phyloP scores from a whole-genome alignment of 2,797 vertebrate species.

The Tenualosa thibaudeaui region DNA sequence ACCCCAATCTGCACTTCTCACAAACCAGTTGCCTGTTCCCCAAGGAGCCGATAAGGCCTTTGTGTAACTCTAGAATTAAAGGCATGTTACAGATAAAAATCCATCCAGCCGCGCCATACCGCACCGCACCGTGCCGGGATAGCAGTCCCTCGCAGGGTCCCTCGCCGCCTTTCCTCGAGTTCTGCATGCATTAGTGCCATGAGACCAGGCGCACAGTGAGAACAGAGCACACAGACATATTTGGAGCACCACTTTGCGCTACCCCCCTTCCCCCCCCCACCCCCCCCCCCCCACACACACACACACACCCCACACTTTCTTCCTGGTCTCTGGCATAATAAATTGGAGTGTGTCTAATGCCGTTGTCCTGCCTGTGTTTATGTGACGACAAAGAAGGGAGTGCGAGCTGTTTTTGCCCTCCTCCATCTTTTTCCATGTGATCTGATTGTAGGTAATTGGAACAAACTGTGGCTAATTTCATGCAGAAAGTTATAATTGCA shows the following conservation, averaged over 20 bases:
- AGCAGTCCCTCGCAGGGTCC: background rate
- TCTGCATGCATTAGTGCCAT: background rate
- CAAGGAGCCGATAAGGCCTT: constrained; percentile 3
- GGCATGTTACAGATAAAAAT: constrained; percentile 17
- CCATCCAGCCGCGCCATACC: background rate
- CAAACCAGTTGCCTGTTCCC: constrained; percentile 19
- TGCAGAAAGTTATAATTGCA: constrained; percentile 89
- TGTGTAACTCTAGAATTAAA: constrained; percentile 22
- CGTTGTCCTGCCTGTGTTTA: constrained; percentile 43
- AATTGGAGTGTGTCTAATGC: constrained; percentile 71
- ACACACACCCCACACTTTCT: constrained; percentile 38
- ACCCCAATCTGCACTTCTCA: constrained; percentile 18
- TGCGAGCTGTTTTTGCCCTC: constrained; percentile 62
- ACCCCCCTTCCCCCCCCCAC: constrained; percentile 43
- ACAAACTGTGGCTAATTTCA: constrained; percentile 93
- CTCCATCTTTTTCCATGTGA: constrained; percentile 84
- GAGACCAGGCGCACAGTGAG: background rate
- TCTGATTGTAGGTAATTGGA: constrained; percentile 88
- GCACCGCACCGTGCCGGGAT: background rate
- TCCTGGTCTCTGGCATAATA: constrained; percentile 64
- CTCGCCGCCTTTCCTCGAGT: background rate
- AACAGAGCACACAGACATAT: background rate
- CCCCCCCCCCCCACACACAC: constrained; percentile 25
- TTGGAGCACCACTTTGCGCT: background rate
- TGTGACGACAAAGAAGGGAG: constrained; percentile 43